Evolutionary conservation across 2,888 invertebrate genomes (phyloP).

Genomic region (Machimus atricapillus): DNA sequence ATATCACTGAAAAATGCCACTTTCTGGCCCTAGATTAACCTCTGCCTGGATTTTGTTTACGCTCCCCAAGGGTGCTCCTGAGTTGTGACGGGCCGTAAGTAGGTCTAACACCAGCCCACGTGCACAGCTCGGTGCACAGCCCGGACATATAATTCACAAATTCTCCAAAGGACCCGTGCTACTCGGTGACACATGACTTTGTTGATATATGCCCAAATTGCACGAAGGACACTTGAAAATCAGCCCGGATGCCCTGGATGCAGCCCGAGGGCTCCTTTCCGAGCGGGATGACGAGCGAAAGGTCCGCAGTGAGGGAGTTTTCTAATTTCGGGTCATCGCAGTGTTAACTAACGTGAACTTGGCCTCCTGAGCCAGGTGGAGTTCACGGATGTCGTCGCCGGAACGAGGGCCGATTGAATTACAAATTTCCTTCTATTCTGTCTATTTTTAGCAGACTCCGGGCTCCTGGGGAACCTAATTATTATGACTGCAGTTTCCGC

Average conservation of each 20-base stretch:
- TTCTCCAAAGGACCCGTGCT: conserved; percentile 20
- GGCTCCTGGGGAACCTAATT: not conserved
- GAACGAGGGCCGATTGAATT: not conserved
- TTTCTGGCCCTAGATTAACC: not conserved
- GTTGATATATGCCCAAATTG: conserved; percentile 23
- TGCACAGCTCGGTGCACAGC: not conserved
- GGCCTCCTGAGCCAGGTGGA: not conserved
- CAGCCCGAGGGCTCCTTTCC: not conserved
- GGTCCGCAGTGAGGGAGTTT: conserved; percentile 1
- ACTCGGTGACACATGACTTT: conserved; percentile 6
- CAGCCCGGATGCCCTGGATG: not conserved
- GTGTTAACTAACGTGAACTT: not conserved
- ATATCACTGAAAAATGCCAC: not conserved
- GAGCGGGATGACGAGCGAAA: not conserved
- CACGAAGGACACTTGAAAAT: not conserved
- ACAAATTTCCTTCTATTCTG: conserved; percentile 23
- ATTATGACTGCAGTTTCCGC: conserved; percentile 1
- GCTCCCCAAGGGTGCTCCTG: not conserved
- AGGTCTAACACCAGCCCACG: not conserved
- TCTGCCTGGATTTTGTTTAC: conserved; percentile 2
- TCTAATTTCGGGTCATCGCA: conserved; percentile 29
- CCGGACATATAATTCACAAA: conserved; percentile 35
- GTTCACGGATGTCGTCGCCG: not conserved
- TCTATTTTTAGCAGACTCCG: conserved; percentile 23
- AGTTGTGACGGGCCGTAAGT: not conserved